These are phyloP conservation scores for Bombus soroeensis DNA, from an alignment of 1,140 invertebrate species.

Conservation along the genomic window DNA sequence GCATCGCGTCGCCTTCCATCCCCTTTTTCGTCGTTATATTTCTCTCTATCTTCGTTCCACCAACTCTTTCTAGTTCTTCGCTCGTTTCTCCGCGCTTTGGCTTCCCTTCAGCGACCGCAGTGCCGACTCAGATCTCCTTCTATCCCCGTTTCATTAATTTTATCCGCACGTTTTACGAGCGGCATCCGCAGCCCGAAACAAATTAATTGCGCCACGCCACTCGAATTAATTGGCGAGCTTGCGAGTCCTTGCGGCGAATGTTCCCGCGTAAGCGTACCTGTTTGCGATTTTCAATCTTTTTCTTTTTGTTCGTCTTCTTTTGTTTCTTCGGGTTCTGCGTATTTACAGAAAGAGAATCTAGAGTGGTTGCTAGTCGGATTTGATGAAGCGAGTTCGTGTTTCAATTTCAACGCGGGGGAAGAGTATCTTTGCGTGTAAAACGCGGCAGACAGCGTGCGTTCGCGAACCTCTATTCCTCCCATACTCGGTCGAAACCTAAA, in stretches of 20 bases:
- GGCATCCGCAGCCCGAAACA: slow-evolving; percentile 72
- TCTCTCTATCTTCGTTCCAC: slow-evolving; percentile 18
- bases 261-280: slow-evolving; percentile 28
- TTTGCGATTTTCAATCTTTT: not conserved
- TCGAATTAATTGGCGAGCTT: slow-evolving; percentile 72
- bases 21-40: slow-evolving; percentile 55
- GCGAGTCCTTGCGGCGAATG: slow-evolving; percentile 39
- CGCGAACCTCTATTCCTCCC: not conserved
- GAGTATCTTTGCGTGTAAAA: not conserved
- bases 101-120: slow-evolving; percentile 47
- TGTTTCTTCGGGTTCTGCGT: not conserved
- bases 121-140: slow-evolving; percentile 26
- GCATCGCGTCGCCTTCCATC: not conserved
- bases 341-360: not conserved
- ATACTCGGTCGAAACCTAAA: not conserved
- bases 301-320: not conserved
- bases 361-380: not conserved
- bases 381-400: slow-evolving; percentile 5
- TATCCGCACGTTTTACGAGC: slow-evolving; percentile 72
- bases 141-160: slow-evolving; percentile 71
- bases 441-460: not conserved
- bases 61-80: not conserved
- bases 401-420: not conserved
- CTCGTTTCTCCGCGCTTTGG: slow-evolving; percentile 32
- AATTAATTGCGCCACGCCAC: slow-evolving; percentile 73